phyloP scores from a whole-genome alignment of 2,888 invertebrate genomes.

The Orgyia antiqua region DNA sequence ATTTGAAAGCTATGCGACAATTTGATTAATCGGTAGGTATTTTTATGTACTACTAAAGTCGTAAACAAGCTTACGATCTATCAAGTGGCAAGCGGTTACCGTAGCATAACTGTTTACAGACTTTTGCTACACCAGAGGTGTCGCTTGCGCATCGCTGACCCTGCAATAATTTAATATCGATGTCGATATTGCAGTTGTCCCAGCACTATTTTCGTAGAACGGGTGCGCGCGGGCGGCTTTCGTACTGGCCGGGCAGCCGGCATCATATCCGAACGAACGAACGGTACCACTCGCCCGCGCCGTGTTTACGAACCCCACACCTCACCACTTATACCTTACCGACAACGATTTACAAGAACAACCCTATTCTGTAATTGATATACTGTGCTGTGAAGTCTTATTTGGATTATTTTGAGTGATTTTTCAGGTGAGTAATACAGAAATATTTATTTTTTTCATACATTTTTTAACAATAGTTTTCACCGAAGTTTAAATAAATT shows the following conservation, averaged over 20 bases:
- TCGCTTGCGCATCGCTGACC: too few relatives aligned
- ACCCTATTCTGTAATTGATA: slow-evolving; percentile 8
- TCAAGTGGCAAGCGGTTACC: too few relatives aligned
- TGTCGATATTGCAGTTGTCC: slow-evolving; percentile 1
- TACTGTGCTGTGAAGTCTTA: slow-evolving; percentile 27
- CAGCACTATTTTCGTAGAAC: slow-evolving; percentile 42
- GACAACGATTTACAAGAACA: slow-evolving; percentile 7
- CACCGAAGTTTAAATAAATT: too few relatives aligned
- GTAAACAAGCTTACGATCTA: too few relatives aligned
- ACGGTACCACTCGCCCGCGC: slow-evolving; percentile 53
- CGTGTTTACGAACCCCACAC: slow-evolving; percentile 58
- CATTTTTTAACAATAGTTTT: too few relatives aligned
- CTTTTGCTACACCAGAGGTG: too few relatives aligned
- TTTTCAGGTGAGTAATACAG: slow-evolving; percentile 22
- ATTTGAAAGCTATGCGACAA: too few relatives aligned
- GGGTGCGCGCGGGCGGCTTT: slow-evolving; percentile 40
- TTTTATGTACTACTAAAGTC: too few relatives aligned
- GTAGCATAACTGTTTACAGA: too few relatives aligned
- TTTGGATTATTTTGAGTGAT: slow-evolving; percentile 23
- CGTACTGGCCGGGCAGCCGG: slow-evolving; percentile 68
- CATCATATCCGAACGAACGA: slow-evolving; percentile 74
- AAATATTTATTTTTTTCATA: background rate
- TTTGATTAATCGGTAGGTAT: too few relatives aligned
- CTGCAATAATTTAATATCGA: too few relatives aligned
- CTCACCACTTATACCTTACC: slow-evolving; percentile 31